Conservation (phyloP, 2,113 vertebrate genomes). For the Ptychochromis oligacanthus region DNA sequence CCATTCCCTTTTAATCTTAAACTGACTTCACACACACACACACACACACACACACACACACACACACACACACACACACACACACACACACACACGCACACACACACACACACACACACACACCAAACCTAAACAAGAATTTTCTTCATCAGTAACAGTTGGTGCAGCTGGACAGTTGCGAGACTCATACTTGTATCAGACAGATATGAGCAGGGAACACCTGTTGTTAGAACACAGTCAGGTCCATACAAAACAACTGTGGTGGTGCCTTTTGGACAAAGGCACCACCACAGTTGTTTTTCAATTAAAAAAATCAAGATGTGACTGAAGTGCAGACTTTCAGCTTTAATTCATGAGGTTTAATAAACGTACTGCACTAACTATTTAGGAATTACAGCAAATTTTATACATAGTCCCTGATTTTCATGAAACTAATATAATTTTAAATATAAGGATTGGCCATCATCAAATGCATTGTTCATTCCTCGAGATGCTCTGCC, state of each 20-base stretch:
- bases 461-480: no score
- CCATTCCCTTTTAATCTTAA: accelerated
- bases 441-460: no score
- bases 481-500: no score
- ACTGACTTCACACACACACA: accelerated
- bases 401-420: no score
- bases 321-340: not conserved
- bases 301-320: not conserved
- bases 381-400: accelerated
- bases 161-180: not conserved
- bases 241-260: not conserved
- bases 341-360: not conserved
- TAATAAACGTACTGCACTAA: not conserved
- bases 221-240: not conserved
- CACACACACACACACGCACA: no score
- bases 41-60: not conserved
- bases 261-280: not conserved
- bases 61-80: not conserved
- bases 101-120: no score
- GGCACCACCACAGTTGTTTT: accelerated
- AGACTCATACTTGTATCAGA: no score
- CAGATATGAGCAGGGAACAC: not conserved
- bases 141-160: not conserved
- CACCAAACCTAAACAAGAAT: not conserved
- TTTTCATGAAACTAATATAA: no score